Conservation (phyloP, 2,888 invertebrate genomes). For the Tipula helvola region DNA sequence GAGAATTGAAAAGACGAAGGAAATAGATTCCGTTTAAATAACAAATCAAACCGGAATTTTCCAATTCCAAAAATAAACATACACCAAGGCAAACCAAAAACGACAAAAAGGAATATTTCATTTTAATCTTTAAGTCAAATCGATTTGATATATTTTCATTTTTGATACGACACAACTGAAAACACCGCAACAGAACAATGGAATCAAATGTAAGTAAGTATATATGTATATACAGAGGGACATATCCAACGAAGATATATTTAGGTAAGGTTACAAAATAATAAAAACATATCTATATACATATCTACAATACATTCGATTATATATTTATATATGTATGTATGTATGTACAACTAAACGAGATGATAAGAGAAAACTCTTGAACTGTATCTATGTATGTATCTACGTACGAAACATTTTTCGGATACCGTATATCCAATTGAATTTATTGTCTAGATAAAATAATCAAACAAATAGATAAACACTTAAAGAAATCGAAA, state of each 20-base stretch:
- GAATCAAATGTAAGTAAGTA: not conserved
- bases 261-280: not conserved
- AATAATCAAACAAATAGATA: not conserved
- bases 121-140: not conserved
- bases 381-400: not conserved
- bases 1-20: not conserved
- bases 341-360: not conserved
- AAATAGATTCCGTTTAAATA: not conserved
- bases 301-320: not conserved
- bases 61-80: not conserved
- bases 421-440: not conserved
- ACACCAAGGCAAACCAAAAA: not conserved
- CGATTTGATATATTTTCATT: slow-evolving; percentile 4
- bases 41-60: not conserved
- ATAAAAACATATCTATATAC: not conserved
- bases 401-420: not conserved
- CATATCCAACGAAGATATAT: not conserved
- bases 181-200: not conserved
- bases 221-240: too few relatives aligned
- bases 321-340: not conserved
- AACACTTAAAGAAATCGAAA: not conserved
- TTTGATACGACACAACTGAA: not conserved
- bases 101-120: not conserved
- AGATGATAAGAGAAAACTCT: not conserved
- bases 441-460: not conserved